A percentile compares a stretch with the other conserved stretches of the same genome.
These are phyloP conservation scores for Hylaea fasciaria DNA, from an alignment of 2,888 invertebrate species.

Conservation along the genomic window DNA sequence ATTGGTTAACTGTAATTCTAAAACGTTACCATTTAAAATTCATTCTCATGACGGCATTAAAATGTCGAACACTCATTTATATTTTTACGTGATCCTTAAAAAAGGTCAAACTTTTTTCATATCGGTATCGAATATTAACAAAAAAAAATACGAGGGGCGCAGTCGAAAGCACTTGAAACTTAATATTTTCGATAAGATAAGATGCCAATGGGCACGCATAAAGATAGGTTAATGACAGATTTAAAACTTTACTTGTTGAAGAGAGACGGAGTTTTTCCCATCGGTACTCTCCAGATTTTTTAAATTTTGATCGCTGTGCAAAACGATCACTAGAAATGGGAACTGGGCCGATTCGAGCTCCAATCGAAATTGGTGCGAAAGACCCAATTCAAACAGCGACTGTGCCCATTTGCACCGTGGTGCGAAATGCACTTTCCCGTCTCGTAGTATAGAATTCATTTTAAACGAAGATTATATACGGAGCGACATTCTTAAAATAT, in stretches of 20 bases:
- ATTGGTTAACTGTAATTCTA: too few relatives aligned
- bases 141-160: slow-evolving; percentile 51
- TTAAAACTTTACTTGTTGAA: slow-evolving; percentile 14
- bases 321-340: too few relatives aligned
- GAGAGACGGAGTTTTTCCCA: not conserved
- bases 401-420: too few relatives aligned
- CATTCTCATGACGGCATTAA: slow-evolving; percentile 28
- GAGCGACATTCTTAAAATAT: too few relatives aligned
- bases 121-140: slow-evolving; percentile 54
- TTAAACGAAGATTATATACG: too few relatives aligned
- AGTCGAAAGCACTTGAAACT: slow-evolving; percentile 61
- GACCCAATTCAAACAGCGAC: too few relatives aligned
- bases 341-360: too few relatives aligned
- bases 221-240: slow-evolving; percentile 29
- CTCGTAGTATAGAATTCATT: too few relatives aligned
- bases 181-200: slow-evolving; percentile 48
- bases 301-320: too few relatives aligned
- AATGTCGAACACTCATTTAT: slow-evolving; percentile 41
- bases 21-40: not conserved
- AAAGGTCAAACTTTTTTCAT: slow-evolving; percentile 72
- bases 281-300: too few relatives aligned
- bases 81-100: slow-evolving; percentile 43
- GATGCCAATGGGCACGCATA: slow-evolving; percentile 28
- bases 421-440: too few relatives aligned
- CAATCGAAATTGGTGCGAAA: too few relatives aligned